These are phyloP conservation scores for Galerucella calmariensis DNA, from an alignment of 2,888 invertebrate species.

Conservation along the genomic window DNA sequence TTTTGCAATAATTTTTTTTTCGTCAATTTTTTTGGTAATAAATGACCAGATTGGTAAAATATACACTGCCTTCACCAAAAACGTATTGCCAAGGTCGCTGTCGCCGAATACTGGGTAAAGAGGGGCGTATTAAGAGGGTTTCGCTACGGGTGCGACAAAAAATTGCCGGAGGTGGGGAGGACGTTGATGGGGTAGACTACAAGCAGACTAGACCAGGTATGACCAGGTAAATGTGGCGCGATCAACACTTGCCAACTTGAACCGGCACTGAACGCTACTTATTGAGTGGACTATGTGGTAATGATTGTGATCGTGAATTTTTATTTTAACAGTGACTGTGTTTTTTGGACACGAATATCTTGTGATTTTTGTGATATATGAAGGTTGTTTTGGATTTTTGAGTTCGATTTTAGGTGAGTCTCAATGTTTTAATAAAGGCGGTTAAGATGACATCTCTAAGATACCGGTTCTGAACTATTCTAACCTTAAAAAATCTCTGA, in stretches of 20 bases:
- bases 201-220: conserved; percentile 41
- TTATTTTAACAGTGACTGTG: conserved; percentile 13
- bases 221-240: conserved; percentile 47
- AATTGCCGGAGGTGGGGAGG: conserved; percentile 32
- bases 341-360: conserved; percentile 4
- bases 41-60: neutral
- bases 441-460: conserved; percentile 17
- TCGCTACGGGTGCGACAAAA: conserved; percentile 27
- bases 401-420: conserved; percentile 15
- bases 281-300: conserved; percentile 10
- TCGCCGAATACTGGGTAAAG: neutral
- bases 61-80: conserved; percentile 11
- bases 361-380: conserved; percentile 28
- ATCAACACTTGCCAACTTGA: conserved; percentile 43
- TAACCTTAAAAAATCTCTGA: conserved; percentile 13
- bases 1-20: no score
- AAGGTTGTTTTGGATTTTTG: conserved; percentile 20
- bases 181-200: conserved; percentile 38
- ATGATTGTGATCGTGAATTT: conserved; percentile 33
- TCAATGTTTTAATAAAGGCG: conserved; percentile 2
- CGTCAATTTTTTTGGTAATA: no score
- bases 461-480: conserved; percentile 4
- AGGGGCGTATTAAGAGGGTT: conserved; percentile 15
- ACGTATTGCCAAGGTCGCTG: conserved; percentile 29
- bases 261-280: conserved; percentile 33